These are phyloP conservation scores for Xestobium rufovillosum DNA, from an alignment of 2,888 invertebrate species.

Conservation along the genomic window DNA sequence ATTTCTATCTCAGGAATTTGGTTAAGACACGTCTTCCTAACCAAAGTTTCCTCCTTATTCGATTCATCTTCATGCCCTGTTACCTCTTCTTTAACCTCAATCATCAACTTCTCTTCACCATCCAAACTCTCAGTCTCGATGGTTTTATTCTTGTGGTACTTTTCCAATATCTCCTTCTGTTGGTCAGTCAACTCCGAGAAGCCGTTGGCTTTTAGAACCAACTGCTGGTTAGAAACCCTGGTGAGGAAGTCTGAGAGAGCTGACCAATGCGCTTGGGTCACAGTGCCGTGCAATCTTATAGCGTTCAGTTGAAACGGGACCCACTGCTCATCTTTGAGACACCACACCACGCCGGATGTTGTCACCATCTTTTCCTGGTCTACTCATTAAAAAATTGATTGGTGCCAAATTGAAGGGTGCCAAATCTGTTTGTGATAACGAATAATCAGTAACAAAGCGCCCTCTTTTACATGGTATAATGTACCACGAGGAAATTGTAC, in stretches of 20 bases:
- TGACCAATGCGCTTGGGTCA: constrained; percentile 59
- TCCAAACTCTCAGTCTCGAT: constrained; percentile 1
- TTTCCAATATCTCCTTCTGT: constrained; percentile 36
- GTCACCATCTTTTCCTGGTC: constrained; percentile 52
- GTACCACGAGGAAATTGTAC: too few species aligned
- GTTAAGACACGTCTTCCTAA: constrained; percentile 32
- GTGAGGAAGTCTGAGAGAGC: constrained; percentile 59
- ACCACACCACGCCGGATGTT: constrained; percentile 58
- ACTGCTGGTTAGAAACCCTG: constrained; percentile 56
- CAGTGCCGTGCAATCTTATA: constrained; percentile 57
- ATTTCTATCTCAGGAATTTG: constrained; percentile 36
- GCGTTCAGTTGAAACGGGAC: constrained; percentile 60
- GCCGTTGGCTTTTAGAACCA: constrained; percentile 49
- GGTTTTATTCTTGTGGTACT: constrained; percentile 17
- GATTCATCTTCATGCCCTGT: constrained; percentile 12
- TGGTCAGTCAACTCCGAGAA: constrained; percentile 41
- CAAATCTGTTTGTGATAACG: too few species aligned
- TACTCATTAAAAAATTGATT: too few species aligned
- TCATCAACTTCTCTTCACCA: constrained; percentile 4
- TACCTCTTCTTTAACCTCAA: too few species aligned
- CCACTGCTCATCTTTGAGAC: constrained; percentile 60
- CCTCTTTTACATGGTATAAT: too few species aligned
- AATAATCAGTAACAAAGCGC: too few species aligned
- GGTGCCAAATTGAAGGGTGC: too few species aligned
- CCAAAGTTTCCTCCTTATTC: constrained; percentile 13